Percentiles rank a stretch among this genome's conserved stretches.
Conservation (phyloP, 2,888 invertebrate species). For the Tipula lateralis region DNA sequence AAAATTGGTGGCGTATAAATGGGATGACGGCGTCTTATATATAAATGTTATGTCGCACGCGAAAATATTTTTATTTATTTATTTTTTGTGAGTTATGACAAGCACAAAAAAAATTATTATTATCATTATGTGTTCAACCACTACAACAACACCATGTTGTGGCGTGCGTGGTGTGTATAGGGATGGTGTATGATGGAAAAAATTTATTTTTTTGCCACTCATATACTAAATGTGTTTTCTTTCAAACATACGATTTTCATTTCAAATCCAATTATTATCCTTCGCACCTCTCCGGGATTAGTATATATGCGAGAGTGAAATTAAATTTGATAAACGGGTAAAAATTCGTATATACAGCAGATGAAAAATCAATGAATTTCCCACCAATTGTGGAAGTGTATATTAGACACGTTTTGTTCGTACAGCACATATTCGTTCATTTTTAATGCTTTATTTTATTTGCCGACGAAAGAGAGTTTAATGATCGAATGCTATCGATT, state of each 20-base stretch:
- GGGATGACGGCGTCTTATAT: background rate
- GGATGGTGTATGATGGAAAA: background rate
- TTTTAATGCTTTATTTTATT: background rate
- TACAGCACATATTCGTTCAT: background rate
- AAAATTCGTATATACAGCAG: background rate
- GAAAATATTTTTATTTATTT: slow-evolving; percentile 7
- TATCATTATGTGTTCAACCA: slow-evolving; percentile 24
- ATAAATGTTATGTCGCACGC: slow-evolving; percentile 19
- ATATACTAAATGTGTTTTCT: background rate
- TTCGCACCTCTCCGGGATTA: background rate
- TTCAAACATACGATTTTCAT: background rate
- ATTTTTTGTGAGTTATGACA: background rate
- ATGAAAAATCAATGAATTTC: slow-evolving; percentile 19
- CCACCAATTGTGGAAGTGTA: background rate
- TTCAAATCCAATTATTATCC: background rate
- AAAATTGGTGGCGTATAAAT: background rate
- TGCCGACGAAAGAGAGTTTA: background rate
- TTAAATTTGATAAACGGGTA: slow-evolving; percentile 19
- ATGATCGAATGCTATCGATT: background rate
- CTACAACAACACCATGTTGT: background rate
- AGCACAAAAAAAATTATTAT: background rate
- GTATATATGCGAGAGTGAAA: background rate
- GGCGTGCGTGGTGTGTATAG: background rate
- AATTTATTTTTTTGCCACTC: background rate
- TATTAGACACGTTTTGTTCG: background rate